Percentiles rank a stretch among this genome's conserved stretches.
Conservation (phyloP, 2,888 invertebrate genomes). For the Melanostoma scalare region DNA sequence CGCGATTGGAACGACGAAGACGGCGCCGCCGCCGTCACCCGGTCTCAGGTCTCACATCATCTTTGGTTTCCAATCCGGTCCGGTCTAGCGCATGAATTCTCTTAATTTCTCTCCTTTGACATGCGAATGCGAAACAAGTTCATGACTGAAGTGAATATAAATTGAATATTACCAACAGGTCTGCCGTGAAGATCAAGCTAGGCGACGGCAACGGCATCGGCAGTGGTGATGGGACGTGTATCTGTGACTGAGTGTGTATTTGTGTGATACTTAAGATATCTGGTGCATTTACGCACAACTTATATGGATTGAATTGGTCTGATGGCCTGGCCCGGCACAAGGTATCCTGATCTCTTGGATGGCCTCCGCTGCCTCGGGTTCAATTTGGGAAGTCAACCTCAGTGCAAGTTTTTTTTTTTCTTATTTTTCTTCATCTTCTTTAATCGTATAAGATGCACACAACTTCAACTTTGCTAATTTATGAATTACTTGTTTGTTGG, state of each 20-base stretch:
- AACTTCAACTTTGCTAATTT: constrained; percentile 66
- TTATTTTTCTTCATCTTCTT: constrained; percentile 8
- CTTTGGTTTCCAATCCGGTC: constrained; percentile 70
- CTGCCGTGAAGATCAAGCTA: constrained; percentile 52
- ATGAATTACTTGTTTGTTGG: constrained; percentile 66
- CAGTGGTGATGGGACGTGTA: constrained; percentile 5
- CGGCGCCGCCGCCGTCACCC: constrained; percentile 35
- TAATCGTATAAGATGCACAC: constrained; percentile 46
- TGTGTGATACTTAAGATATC: constrained; percentile 72
- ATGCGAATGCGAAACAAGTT: constrained; percentile 73
- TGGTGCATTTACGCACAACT: constrained; percentile 71
- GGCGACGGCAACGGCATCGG: constrained; percentile 23
- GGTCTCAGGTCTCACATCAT: constrained; percentile 50
- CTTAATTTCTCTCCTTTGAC: constrained; percentile 73
- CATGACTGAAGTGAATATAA: constrained; percentile 73
- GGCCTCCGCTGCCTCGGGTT: constrained; percentile 66
- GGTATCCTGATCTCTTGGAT: constrained; percentile 63
- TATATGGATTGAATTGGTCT: constrained; percentile 63
- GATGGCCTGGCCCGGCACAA: constrained; percentile 53
- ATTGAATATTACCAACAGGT: constrained; percentile 73
- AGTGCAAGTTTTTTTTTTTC: constrained; percentile 11
- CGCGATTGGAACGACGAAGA: neutral
- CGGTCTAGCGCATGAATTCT: constrained; percentile 67
- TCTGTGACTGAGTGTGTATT: constrained; percentile 30
- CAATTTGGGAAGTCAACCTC: constrained; percentile 53